Conservation (phyloP, 1,140 invertebrate species). For the Hycleus cichorii region DNA sequence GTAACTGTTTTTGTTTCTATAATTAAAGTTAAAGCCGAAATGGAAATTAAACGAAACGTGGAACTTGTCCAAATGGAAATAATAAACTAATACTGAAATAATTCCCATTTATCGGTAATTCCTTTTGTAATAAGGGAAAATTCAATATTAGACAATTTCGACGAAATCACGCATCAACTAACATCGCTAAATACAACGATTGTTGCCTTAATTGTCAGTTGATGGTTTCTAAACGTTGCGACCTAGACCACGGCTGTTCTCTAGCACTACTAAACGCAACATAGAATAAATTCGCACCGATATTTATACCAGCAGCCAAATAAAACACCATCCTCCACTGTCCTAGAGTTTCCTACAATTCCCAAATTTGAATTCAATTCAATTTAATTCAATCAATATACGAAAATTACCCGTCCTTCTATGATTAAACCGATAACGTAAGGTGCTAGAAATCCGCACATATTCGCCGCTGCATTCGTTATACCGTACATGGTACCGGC, state of each 20-base stretch:
- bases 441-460: conserved; percentile 81
- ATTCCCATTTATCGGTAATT: too few species aligned
- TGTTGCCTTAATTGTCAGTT: conserved; percentile 31
- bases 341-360: conserved; percentile 59
- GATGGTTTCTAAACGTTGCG: conserved; percentile 27
- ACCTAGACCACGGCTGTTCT: conserved; percentile 66
- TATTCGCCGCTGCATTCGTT: conserved; percentile 79
- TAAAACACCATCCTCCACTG: conserved; percentile 87
- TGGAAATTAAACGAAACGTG: too few species aligned
- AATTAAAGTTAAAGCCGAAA: too few species aligned
- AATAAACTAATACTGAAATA: too few species aligned
- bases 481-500: conserved; percentile 85
- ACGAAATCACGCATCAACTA: conserved; percentile 23
- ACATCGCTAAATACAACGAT: conserved; percentile 35
- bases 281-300: conserved; percentile 70
- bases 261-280: conserved; percentile 74
- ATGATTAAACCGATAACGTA: conserved; percentile 68
- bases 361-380: neutral
- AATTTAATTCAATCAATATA: neutral
- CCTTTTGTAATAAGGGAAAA: too few species aligned
- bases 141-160: too few species aligned
- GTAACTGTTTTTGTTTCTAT: too few species aligned
- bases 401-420: conserved; percentile 52
- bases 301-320: conserved; percentile 72
- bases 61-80: too few species aligned